Evolutionary conservation across 2,888 invertebrate species (phyloP).

Genomic region (Melinaea marsaeus): DNA sequence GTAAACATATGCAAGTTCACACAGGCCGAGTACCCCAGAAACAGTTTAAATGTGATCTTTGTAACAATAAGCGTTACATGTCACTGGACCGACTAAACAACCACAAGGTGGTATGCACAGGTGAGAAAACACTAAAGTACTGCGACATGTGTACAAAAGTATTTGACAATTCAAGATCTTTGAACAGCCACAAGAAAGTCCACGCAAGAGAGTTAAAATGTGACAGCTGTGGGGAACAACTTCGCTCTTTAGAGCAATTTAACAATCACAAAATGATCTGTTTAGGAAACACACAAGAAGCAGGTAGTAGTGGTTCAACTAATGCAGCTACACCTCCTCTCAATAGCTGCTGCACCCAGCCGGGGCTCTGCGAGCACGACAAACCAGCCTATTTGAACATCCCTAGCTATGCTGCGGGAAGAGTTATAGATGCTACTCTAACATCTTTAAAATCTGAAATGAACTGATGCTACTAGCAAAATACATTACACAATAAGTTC

Average conservation of each 20-base stretch:
- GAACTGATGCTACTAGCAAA: conserved; percentile 57
- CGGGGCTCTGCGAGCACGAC: conserved; percentile 73
- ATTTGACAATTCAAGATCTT: conserved; percentile 74
- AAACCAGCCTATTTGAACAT: conserved; percentile 75
- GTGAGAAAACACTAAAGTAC: conserved; percentile 72
- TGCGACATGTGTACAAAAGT: conserved; percentile 78
- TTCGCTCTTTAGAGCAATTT: conserved; percentile 72
- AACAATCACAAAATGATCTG: conserved; percentile 74
- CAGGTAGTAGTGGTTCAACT: conserved; percentile 48
- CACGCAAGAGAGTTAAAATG: conserved; percentile 75
- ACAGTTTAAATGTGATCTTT: conserved; percentile 75
- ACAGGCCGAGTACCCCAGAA: conserved; percentile 74
- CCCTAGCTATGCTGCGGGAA: conserved; percentile 69
- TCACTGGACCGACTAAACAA: conserved; percentile 74
- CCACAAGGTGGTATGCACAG: conserved; percentile 74
- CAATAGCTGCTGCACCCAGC: conserved; percentile 69
- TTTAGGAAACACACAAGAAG: conserved; percentile 54
- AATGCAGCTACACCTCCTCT: conserved; percentile 40
- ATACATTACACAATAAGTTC: conserved; percentile 29
- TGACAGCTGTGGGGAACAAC: conserved; percentile 73
- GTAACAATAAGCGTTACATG: conserved; percentile 76
- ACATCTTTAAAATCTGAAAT: conserved; percentile 71
- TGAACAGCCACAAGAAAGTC: conserved; percentile 76
- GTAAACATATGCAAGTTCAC: conserved; percentile 78
- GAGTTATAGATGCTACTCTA: conserved; percentile 70